Evolutionary conservation across 2,888 invertebrate genomes (phyloP).

Genomic region (Harpalus rufipes): DNA sequence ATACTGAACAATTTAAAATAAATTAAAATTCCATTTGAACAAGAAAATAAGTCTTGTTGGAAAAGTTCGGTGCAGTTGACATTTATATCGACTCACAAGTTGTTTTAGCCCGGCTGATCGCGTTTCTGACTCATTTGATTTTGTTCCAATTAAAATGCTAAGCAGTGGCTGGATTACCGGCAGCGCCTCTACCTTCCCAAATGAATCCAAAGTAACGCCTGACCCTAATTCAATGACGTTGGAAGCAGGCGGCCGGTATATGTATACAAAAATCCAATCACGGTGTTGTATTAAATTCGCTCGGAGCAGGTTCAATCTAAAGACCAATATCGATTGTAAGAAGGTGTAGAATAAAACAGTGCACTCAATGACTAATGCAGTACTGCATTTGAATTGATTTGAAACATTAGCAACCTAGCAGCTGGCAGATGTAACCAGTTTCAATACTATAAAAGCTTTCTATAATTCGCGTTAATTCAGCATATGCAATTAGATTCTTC

Average conservation of each 20-base stretch:
- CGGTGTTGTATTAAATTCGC: slow-evolving; percentile 23
- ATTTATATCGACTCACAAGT: slow-evolving; percentile 30
- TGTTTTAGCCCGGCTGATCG: slow-evolving; percentile 30
- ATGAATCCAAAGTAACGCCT: slow-evolving; percentile 59
- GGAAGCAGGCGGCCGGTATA: slow-evolving; percentile 29
- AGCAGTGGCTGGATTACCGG: slow-evolving; percentile 61
- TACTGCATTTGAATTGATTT: too few relatives aligned
- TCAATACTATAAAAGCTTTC: too few relatives aligned
- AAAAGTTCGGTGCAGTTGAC: slow-evolving; percentile 6
- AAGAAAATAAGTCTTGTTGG: slow-evolving; percentile 22
- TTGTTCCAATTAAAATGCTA: slow-evolving; percentile 66
- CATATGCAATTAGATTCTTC: too few relatives aligned
- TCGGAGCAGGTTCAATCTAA: neutral
- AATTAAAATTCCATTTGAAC: slow-evolving; percentile 37
- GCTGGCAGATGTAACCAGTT: too few relatives aligned
- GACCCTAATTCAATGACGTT: slow-evolving; percentile 50
- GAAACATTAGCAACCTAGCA: too few relatives aligned
- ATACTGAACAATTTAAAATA: neutral
- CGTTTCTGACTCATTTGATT: slow-evolving; percentile 62
- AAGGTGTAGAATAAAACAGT: too few relatives aligned
- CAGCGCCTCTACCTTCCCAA: slow-evolving; percentile 58
- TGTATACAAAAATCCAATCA: slow-evolving; percentile 60
- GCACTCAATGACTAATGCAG: too few relatives aligned
- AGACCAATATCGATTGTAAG: neutral
- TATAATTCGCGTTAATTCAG: too few relatives aligned